Evolutionary conservation across 1,140 invertebrate species (phyloP), one percentile per base, ranked within the genome.

Genomic region (Drosophila santomea): DNA sequence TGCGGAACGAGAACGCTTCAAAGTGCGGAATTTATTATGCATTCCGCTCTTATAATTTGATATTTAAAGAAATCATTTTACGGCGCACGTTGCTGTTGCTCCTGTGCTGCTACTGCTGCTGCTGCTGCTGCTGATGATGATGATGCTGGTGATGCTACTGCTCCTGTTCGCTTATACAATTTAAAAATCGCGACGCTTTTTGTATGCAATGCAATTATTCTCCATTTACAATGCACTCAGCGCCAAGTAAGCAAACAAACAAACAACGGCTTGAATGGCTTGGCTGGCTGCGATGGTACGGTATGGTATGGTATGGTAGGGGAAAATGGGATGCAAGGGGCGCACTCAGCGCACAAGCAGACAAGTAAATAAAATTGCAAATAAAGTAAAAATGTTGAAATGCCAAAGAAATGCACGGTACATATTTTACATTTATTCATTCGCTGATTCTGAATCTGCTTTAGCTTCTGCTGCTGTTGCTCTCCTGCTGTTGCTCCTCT

Each of bases 371-470:
- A 89, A 89, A 89, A 89, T 89, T 89, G 69, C 54, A 89, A 89
- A 89, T 80, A 89, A 88, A 80, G 61, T 80, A 80, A 84, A 89
- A 77, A 79, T 89, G 84, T 83, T 80, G 84, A 89, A 89, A 89
- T 89, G 77, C 80, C 77, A 89, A 89, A 89, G 84, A 89, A 89
- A 89, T 89, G 84, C 84, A 84, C 77, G 73, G 68, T 89, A 89
- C 83, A 86, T 86, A 88, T 82, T 88, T 86, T 86, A 88, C 83
- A 86, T 86, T 89, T 89, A 89, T 89, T 89, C 84, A 84, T 88
- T 88, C 76, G 63, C 74, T 74, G 58, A 72, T 71, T 72, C 68
- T 72, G 68, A 71, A 71, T 71, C 68, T 64, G 68, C 52, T 71
- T 71, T 69, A 12, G 71, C 41, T 54, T 74, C 50, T 45, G 43